Base-by-base conservation (phyloP, 2,113 vertebrate species). In the Callithrix jacchus region DNA sequence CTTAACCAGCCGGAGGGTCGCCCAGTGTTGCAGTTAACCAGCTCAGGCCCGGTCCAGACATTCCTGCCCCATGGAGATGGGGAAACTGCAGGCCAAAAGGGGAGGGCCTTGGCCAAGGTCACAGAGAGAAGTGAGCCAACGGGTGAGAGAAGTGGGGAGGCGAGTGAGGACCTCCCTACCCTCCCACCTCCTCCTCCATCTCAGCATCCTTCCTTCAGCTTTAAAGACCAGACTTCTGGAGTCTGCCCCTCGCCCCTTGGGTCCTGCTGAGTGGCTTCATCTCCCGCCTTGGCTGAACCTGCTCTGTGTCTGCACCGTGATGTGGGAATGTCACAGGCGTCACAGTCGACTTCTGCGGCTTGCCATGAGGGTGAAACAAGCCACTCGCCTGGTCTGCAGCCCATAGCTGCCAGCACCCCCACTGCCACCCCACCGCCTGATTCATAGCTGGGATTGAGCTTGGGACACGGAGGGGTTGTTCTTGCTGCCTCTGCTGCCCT, bases 1-100 rank as follows among this genome's bases (percentile, higher is more conserved):
- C 98, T 98, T 98, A 98, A 98, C 68, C 77, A 79, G 96, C 89
- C 32, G 54, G 0, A 85, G 18, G 45, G 96, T 37, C 40, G 5
- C 83, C 91, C 91, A 45, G 52, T 68, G 45, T 92, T 25, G 18
- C 12, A 96, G 96, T 97, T 74, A 97, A 40, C 83, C 91, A 70
- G 10, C 71, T 89, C 42, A 45, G 54, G 85, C 91, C 92, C 6
- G 1, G 21, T 70, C 21, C 76, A 77, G 61, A 95, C 4, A 8
- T 81, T 58, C 52, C 11, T 27, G 84, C 52, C 23, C 14, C 35
- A 17, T 64, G 10, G 66, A 5, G 4, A 0, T 20, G 0, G 87
- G 84, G 83, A 89, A 35, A 40, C 37, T 13, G 32, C 76, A 89
- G 40, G 21, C 68, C 30, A 2, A 88, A 47, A 1, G 5, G 12